Base-by-base conservation (phyloP, 2,113 vertebrate genomes). In the Entosphenus tridentatus region DNA sequence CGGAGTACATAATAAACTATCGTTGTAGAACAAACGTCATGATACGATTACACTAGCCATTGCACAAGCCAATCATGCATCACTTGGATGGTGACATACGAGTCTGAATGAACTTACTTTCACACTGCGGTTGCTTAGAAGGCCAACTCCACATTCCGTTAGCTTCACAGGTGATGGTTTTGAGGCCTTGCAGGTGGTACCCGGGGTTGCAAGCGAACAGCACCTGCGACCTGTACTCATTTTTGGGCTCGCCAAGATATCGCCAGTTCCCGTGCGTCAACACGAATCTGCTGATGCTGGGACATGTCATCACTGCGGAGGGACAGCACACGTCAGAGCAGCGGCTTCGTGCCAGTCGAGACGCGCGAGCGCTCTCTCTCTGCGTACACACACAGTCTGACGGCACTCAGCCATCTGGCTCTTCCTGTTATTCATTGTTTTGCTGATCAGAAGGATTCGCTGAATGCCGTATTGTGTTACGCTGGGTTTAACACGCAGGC, bases 141-240 rank as follows among this genome's bases (percentile, higher is more conserved):
- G 85, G 86, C 12, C 89, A 83, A 79, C 87, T 92, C 93, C 93
- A 98, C 54, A 77, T 85, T 57, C 89, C 82, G 12, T 83, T 88
- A 73, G 87, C 83, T 76, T 89, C 87, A 75, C 93, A 98, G 72
- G 73, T 80, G 77, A 95, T 89, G 73, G 95, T 86, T 57, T 89
- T 81, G 57, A 87, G 85, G 72, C 92, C 90, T 0, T 83, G 84
- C 79, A 95, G 95, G 82, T 88, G 92, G 80, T 91, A 98, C 2
- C 93, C 93, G 0, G 88, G 89, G 78, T 96, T 89, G 12, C 93
- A 98, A 77, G 86, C 83, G 76, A 98, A 83, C 87, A 96, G 89
- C 69, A 98, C 84, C 72, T 95, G 85, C 62, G 92, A 82, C 1
- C 85, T 87, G 72, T 87, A 96, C 75, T 91, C 87, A 80, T 88